Percentiles rank a stretch among this genome's conserved stretches.
Evolutionary conservation across 2,113 vertebrate species (phyloP).

Genomic region (Periophthalmus modestus): DNA sequence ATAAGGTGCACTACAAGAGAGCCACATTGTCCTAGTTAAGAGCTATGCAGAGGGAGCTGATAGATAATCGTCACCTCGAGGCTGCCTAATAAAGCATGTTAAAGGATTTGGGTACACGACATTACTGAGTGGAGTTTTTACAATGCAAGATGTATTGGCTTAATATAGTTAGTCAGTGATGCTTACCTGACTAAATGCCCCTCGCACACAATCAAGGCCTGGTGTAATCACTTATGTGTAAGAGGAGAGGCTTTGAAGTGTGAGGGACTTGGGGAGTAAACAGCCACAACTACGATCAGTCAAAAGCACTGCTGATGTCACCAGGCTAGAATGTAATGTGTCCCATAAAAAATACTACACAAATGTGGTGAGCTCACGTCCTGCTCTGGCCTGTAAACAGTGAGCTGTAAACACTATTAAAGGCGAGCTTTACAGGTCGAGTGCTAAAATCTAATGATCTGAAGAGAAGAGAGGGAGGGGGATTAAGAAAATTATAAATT

Average conservation of each 20-base stretch:
- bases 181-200: constrained; percentile 98
- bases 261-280: constrained; percentile 56
- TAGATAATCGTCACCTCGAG: constrained; percentile 94
- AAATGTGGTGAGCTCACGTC: constrained; percentile 48
- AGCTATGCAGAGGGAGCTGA: constrained; percentile 89
- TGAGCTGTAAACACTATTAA: constrained; percentile 11
- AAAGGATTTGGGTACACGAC: constrained; percentile 90
- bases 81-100: constrained; percentile 99
- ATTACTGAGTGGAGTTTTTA: constrained; percentile 98
- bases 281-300: constrained; percentile 48
- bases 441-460: constrained; percentile 6
- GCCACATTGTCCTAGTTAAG: constrained; percentile 81
- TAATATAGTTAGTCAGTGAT: constrained; percentile 99
- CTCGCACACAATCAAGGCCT: constrained; percentile 87
- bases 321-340: constrained; percentile 45
- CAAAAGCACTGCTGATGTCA: constrained; percentile 60
- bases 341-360: constrained; percentile 19
- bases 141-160: constrained; percentile 98
- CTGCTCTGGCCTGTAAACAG: constrained; percentile 37
- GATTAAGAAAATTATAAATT: not conserved
- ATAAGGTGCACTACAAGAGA: constrained; percentile 81
- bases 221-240: constrained; percentile 85
- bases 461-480: not conserved
- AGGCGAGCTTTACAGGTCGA: not conserved
- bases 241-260: constrained; percentile 61